Percentiles rank a stretch among this genome's conserved stretches.
phyloP scores from a whole-genome alignment of 2,888 invertebrate species.

The Odiellus spinosus region DNA sequence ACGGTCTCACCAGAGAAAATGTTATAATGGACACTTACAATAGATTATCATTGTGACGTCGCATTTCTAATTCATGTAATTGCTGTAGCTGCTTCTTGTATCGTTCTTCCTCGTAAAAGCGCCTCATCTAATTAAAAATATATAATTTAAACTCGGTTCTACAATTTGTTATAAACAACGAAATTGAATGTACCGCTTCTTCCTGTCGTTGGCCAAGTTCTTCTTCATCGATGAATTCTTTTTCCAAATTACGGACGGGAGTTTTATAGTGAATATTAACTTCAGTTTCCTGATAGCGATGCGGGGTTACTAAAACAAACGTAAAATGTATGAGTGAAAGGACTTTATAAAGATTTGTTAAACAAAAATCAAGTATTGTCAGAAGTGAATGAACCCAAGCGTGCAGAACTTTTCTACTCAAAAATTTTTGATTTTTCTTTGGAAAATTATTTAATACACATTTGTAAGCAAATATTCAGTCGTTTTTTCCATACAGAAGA shows the following conservation, averaged over 20 bases:
- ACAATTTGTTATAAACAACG: no score
- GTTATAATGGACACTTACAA: constrained; percentile 39
- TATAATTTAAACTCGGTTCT: no score
- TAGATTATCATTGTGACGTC: constrained; percentile 86
- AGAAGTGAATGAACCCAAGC: no score
- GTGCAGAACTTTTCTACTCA: no score
- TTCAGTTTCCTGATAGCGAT: constrained; percentile 77
- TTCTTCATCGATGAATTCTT: constrained; percentile 56
- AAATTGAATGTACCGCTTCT: constrained; percentile 55
- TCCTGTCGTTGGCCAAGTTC: constrained; percentile 74
- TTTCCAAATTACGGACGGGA: constrained; percentile 70
- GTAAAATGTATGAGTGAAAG: no score
- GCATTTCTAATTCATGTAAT: constrained; percentile 79
- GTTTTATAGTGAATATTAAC: constrained; percentile 86
- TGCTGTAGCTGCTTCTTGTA: constrained; percentile 81
- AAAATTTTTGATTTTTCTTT: no score
- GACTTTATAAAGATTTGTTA: no score
- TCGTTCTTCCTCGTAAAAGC: constrained; percentile 56
- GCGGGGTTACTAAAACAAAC: constrained; percentile 52
- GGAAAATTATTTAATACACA: no score
- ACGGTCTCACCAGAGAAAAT: neutral
- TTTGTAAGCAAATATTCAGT: no score
- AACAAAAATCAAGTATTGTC: no score
- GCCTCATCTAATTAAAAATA: constrained; percentile 17
- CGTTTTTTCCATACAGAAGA: no score